phyloP scores from a whole-genome alignment of 2,888 invertebrate genomes.

The Acanthopleura granulata region DNA sequence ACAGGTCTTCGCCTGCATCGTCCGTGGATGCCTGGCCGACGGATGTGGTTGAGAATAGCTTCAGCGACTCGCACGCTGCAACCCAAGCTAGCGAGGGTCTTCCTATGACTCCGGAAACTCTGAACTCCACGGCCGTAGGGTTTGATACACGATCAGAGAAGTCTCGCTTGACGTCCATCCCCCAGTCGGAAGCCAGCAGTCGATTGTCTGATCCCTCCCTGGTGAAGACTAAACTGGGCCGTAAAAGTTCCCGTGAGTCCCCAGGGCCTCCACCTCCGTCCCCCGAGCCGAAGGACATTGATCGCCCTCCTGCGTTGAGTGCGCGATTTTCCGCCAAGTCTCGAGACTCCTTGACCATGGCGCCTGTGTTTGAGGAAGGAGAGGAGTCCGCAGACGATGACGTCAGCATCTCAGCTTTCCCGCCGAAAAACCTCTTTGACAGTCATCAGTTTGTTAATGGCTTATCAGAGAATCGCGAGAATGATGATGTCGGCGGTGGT shows the following conservation, averaged over 20 bases:
- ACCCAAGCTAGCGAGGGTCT: not conserved
- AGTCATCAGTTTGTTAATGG: not conserved
- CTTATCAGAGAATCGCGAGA: not conserved
- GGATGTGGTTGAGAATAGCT: slow-evolving; percentile 42
- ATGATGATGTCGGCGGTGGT: not conserved
- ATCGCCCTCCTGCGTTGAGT: slow-evolving; percentile 20
- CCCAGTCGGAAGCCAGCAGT: slow-evolving; percentile 24
- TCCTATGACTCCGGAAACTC: slow-evolving; percentile 11
- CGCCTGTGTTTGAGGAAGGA: slow-evolving; percentile 42
- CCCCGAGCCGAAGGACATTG: slow-evolving; percentile 45
- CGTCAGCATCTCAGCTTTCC: not conserved
- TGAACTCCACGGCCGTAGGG: slow-evolving; percentile 13
- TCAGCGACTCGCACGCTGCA: slow-evolving; percentile 22
- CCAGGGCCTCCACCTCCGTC: slow-evolving; percentile 64
- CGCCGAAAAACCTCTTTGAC: not conserved
- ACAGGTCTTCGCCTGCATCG: not conserved
- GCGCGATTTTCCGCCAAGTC: slow-evolving; percentile 26
- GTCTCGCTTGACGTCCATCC: slow-evolving; percentile 24
- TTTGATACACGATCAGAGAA: slow-evolving; percentile 27
- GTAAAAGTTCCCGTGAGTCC: slow-evolving; percentile 43
- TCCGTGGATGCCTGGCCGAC: slow-evolving; percentile 57
- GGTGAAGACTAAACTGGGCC: slow-evolving; percentile 29
- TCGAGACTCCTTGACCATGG: slow-evolving; percentile 42
- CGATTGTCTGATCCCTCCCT: slow-evolving; percentile 1
- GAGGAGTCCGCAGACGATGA: slow-evolving; percentile 32